Conservation (phyloP, 2,113 vertebrate species). For the Taurulus bubalis region DNA sequence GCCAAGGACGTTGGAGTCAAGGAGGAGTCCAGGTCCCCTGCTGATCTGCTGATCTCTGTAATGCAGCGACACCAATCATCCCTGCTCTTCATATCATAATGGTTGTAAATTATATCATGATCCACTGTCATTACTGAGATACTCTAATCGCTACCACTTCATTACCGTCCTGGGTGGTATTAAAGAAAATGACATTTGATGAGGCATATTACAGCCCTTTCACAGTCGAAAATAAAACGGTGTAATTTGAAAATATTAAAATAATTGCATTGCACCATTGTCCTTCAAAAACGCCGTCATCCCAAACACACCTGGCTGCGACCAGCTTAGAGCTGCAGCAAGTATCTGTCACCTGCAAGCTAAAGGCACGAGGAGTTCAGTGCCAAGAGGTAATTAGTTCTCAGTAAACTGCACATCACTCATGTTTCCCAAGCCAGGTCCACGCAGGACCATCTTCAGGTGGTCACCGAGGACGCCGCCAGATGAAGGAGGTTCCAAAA, state of each 20-base stretch:
- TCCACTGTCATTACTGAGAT: slow-evolving; percentile 35
- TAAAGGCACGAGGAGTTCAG: background rate
- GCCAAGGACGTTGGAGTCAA: slow-evolving; percentile 50
- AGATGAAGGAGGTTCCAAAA: background rate
- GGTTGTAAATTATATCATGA: slow-evolving; percentile 38
- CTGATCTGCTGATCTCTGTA: slow-evolving; percentile 37
- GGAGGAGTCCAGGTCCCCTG: slow-evolving; percentile 23
- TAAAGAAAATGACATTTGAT: slow-evolving; percentile 27
- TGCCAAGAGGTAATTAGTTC: background rate
- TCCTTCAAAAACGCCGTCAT: background rate
- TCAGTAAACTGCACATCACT: background rate
- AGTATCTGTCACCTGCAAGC: background rate
- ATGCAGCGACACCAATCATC: slow-evolving; percentile 27
- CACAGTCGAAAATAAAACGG: slow-evolving; percentile 4
- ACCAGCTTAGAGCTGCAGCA: background rate
- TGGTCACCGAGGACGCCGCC: background rate
- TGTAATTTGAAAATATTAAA: slow-evolving; percentile 6
- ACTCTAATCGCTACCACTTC: slow-evolving; percentile 28
- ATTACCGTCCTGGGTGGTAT: slow-evolving; percentile 2
- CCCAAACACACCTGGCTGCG: background rate
- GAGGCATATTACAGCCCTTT: background rate
- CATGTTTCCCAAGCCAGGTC: background rate
- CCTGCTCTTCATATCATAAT: slow-evolving; percentile 44
- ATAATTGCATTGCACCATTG: slow-evolving; percentile 9
- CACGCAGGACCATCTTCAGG: background rate